Evolutionary conservation across 2,888 invertebrate species (phyloP), one percentile per base, ranked within the genome.

Genomic region (Melinopterus prodromus): DNA sequence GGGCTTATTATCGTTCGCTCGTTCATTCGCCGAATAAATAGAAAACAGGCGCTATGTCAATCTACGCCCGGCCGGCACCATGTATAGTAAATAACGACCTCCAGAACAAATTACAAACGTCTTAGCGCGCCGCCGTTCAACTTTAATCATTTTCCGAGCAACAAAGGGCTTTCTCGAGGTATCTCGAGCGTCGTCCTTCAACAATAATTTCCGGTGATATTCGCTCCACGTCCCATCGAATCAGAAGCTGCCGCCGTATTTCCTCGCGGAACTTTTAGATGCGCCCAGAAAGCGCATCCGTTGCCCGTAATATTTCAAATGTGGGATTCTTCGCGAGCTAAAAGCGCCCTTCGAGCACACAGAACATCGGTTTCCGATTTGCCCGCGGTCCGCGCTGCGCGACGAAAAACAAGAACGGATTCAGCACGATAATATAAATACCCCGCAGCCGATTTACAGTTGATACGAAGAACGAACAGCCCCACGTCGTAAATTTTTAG

Each of bases 191-290:
- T 53, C 53, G 53, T 53, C 53, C 53, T 53, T 53, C 53, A 53
- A 53, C 53, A 53, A 53, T 53, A 53, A 53, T 53, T 53, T 53
- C 53, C 53, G 53, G 53, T 53, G 53, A 53, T 53, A 53, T 53
- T 53, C 53, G 53, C 53, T 53, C 53, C 53, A 53, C 53, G 53
- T 53, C 53, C 53, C 53, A 53, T 53, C 53, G 53, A 53, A 53
- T 53, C 53, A 53, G 53, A 53, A 53, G 53, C 53, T 53, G 53
- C 53, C 53, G 53, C 12, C 53, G 53, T 53, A 53, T 53, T 53
- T 53, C 53, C 53, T 53, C 3, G 53, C 53, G 53, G 53, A 53
- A 53, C 53, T 53, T 53, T 53, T 53, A 53, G 53, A 53, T 53
- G 53, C 53, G 53, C 53, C 53, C 53, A 53, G 53, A 53, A 53